phyloP scores from a whole-genome alignment of 1,140 invertebrate genomes.

The Aphaenogaster rudis region DNA sequence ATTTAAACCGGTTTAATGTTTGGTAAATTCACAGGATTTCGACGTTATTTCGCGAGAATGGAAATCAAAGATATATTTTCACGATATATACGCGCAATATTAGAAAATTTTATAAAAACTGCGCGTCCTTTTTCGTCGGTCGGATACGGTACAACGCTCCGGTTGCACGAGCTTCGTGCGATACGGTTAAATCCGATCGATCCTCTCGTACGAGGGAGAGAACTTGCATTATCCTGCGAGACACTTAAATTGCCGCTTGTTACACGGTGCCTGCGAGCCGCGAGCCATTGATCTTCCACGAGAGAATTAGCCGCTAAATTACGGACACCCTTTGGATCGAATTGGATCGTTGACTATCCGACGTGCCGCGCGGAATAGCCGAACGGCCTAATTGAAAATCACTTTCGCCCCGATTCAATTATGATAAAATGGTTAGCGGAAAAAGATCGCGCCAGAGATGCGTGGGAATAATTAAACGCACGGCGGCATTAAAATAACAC shows the following conservation, averaged over 20 bases:
- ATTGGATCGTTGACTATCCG: conserved; percentile 47
- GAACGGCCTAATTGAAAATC: conserved; percentile 51
- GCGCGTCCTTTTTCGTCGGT: neutral
- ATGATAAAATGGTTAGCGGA: conserved; percentile 52
- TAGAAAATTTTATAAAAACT: neutral
- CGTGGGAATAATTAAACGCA: conserved; percentile 49
- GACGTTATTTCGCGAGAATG: neutral
- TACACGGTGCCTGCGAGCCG: conserved; percentile 44
- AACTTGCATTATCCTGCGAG: conserved; percentile 48
- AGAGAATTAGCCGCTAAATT: conserved; percentile 63
- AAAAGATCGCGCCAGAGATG: conserved; percentile 37
- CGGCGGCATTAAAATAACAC: conserved; percentile 13
- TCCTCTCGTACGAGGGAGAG: conserved; percentile 27
- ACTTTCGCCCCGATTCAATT: conserved; percentile 49
- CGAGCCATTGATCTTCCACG: conserved; percentile 50
- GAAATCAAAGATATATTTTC: neutral
- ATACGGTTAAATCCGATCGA: conserved; percentile 43
- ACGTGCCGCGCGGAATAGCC: conserved; percentile 13
- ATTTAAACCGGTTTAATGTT: neutral
- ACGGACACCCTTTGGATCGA: conserved; percentile 43
- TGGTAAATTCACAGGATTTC: conserved; percentile 9
- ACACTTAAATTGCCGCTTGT: conserved; percentile 66
- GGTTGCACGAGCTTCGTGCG: neutral
- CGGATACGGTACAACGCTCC: neutral
- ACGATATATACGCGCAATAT: neutral